Evolutionary conservation across 2,888 invertebrate species (phyloP).

Genomic region (Caenorhabditis drosophilae): DNA sequence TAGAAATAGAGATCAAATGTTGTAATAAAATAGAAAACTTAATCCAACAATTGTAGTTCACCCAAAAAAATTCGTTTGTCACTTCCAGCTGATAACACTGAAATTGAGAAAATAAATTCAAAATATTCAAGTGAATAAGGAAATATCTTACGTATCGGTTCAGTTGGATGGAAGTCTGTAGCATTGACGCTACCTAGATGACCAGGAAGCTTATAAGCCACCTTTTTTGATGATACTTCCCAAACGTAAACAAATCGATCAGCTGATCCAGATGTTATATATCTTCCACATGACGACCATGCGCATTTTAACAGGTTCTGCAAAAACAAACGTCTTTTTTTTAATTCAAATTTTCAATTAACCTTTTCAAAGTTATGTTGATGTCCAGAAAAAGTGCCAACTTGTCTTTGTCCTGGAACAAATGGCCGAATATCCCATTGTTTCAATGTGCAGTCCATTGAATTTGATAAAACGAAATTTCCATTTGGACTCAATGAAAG

Average conservation of each 20-base stretch:
- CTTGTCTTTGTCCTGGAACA: slow-evolving; percentile 88
- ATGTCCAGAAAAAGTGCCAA: slow-evolving; percentile 86
- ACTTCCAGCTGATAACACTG: slow-evolving; percentile 88
- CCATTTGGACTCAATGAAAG: slow-evolving; percentile 79
- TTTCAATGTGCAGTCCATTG: slow-evolving; percentile 91
- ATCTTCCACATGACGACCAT: slow-evolving; percentile 91
- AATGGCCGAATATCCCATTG: slow-evolving; percentile 97
- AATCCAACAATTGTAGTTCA: slow-evolving; percentile 77
- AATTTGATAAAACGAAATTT: slow-evolving; percentile 85
- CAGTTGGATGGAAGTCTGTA: slow-evolving; percentile 89
- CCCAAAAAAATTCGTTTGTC: slow-evolving; percentile 94
- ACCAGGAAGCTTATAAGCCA: slow-evolving; percentile 94
- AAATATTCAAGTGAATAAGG: too few species aligned
- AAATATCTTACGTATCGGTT: slow-evolving; percentile 79
- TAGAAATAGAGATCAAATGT: slow-evolving; percentile 2
- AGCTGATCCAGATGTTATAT: slow-evolving; percentile 84
- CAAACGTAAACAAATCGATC: slow-evolving; percentile 95
- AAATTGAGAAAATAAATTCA: slow-evolving; percentile 62
- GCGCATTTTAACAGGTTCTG: slow-evolving; percentile 86
- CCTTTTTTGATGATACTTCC: slow-evolving; percentile 90
- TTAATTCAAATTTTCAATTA: too few species aligned
- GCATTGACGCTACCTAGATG: slow-evolving; percentile 97
- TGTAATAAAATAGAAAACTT: background rate
- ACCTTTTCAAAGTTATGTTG: slow-evolving; percentile 95
- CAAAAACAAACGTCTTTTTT: slow-evolving; percentile 31